Conservation (phyloP, 2,888 invertebrate genomes). For the Metacarcinus magister region DNA sequence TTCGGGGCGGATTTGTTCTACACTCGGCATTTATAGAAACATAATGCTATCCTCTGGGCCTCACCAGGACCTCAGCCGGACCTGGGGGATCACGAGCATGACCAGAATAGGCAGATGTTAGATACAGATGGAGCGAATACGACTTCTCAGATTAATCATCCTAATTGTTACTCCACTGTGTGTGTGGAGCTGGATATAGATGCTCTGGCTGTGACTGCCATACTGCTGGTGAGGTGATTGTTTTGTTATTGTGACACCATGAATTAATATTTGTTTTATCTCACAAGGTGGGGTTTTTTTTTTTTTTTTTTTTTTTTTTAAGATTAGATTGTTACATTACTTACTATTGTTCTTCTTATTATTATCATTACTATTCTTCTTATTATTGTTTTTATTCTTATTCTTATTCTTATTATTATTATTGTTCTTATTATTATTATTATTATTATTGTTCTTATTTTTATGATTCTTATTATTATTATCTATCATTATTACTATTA, state of each 20-base stretch:
- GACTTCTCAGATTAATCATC: conserved; percentile 89
- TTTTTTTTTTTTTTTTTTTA: background rate
- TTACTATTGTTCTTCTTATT: background rate
- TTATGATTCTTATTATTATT: too few species aligned
- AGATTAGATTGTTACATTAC: background rate
- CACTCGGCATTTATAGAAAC: conserved; percentile 93
- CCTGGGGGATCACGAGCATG: conserved; percentile 97
- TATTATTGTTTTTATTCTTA: too few species aligned
- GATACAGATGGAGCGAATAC: conserved; percentile 89
- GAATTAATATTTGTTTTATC: background rate
- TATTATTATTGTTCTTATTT: too few species aligned
- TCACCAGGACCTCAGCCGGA: conserved; percentile 96
- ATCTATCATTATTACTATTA: too few species aligned
- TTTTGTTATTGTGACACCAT: background rate
- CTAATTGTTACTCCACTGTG: conserved; percentile 91
- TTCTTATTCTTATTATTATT: too few species aligned
- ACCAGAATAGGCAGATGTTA: conserved; percentile 90
- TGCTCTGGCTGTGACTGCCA: conserved; percentile 95
- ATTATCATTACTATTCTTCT: too few species aligned
- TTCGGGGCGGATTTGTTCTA: conserved; percentile 98
- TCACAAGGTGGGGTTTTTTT: too few species aligned
- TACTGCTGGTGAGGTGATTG: conserved; percentile 84
- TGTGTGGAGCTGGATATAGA: conserved; percentile 96
- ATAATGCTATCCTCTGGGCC: conserved; percentile 98
- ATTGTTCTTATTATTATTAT: too few species aligned